Evolutionary conservation across 2,797 vertebrate genomes (phyloP), one percentile per base, ranked within the genome.

Genomic region (Gadopsis marmoratus): DNA sequence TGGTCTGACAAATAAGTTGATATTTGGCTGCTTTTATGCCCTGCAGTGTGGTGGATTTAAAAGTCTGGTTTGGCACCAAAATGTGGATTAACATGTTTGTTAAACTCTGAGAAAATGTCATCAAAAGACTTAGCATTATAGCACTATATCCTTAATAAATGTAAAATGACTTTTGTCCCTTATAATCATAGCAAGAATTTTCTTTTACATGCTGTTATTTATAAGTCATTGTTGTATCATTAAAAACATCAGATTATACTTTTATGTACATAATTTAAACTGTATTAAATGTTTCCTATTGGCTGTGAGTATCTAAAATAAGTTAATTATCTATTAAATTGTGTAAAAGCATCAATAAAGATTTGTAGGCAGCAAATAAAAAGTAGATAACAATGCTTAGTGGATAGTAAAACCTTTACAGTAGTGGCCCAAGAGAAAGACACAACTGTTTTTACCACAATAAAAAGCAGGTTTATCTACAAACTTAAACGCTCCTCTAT

Each of bases 21-120:
- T 81, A 68, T 76, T 74, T 89, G 65, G 67, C 65, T 53, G 41
- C 55, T 69, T 72, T 81, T 23, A 62, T 76, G 62, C 74, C 78
- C 82, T 37, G 64, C 53, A 72, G 81, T 70, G 39, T 45, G 45
- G 68, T 78, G 72, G 83, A 85, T 89, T 87, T 83, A 83, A 78
- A 87, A 58, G 48, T 86, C 39, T 81, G 54, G 50, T 86, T 84
- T 69, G 71, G 43, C 66, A 82, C 55, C 75, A 86, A 85, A 83
- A 77, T 78, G 43, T 59, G 56, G 84, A 86, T 88, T 89, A 86
- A 84, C 33, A 63, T 65, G 60, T 82, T 78, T 66, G 39, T 74
- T 64, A 37, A 43, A 84, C 67, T 53, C 65, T 10, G 21, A 58
- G 9, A 76, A 55, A 53, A 71, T 14, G 1, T 48, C 48, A 66